phyloP scores from a whole-genome alignment of 2,113 vertebrate species.

The Tenrec ecaudatus region DNA sequence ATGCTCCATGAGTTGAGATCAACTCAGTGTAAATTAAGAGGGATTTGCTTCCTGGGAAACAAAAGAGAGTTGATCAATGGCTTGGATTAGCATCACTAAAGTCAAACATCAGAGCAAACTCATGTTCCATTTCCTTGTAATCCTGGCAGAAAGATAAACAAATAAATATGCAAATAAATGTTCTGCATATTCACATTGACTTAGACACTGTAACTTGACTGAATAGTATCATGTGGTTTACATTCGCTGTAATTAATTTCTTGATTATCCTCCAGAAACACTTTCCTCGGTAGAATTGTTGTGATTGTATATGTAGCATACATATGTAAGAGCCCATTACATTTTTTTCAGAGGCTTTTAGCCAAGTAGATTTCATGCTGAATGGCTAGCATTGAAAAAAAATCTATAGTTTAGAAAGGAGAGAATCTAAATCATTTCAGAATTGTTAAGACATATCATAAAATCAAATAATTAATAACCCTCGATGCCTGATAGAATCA shows the following conservation, averaged over 20 bases:
- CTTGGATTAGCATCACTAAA: neutral
- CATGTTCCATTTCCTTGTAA: neutral
- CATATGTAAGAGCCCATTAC: neutral
- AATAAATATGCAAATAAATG: neutral
- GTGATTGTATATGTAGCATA: neutral
- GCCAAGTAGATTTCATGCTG: neutral
- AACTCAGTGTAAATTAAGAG: neutral
- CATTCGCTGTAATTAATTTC: neutral
- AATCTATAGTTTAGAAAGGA: too few relatives aligned
- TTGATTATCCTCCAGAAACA: neutral
- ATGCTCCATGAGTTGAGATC: neutral
- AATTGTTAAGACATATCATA: neutral
- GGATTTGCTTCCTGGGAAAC: neutral
- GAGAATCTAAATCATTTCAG: too few relatives aligned
- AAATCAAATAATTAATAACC: neutral
- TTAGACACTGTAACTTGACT: neutral
- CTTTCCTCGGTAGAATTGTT: constrained; percentile 9
- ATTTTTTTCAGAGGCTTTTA: neutral
- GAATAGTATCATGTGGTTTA: neutral
- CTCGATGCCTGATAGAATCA: neutral
- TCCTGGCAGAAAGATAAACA: neutral
- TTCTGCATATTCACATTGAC: neutral
- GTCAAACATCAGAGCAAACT: neutral
- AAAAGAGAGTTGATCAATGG: neutral
- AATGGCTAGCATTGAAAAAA: neutral